Evolutionary conservation across 2,888 invertebrate species (phyloP).

Genomic region (Agrotis exclamationis): DNA sequence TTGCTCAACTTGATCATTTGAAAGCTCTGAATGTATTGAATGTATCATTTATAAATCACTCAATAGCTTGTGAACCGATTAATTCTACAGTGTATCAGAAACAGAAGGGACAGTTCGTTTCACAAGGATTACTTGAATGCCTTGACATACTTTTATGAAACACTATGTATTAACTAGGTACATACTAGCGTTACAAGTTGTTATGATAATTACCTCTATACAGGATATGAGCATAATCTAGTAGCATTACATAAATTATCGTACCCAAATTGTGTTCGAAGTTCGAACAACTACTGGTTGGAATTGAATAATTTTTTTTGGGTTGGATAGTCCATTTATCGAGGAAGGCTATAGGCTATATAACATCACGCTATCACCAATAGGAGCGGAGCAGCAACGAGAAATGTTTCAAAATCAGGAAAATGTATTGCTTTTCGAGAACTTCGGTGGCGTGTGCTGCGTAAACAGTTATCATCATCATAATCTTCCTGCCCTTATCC

Average conservation of each 20-base stretch:
- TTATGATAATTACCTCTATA: conserved; percentile 23
- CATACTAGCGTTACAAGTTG: conserved; percentile 26
- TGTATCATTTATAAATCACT: not conserved
- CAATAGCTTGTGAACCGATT: conserved; percentile 10
- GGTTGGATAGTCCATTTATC: too few species aligned
- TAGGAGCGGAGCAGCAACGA: too few species aligned
- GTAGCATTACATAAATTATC: conserved; percentile 5
- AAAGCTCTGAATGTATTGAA: not conserved
- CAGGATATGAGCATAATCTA: conserved; percentile 58
- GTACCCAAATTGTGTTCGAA: not conserved
- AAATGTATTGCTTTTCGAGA: too few species aligned
- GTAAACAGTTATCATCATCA: too few species aligned
- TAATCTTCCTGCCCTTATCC: too few species aligned
- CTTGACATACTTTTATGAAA: conserved; percentile 48
- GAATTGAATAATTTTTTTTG: too few species aligned
- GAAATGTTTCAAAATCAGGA: too few species aligned
- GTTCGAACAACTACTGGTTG: too few species aligned
- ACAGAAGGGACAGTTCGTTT: conserved; percentile 34
- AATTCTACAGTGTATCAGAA: not conserved
- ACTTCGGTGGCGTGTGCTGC: too few species aligned
- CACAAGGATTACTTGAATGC: conserved; percentile 43
- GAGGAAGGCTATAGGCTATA: too few species aligned
- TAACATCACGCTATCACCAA: too few species aligned
- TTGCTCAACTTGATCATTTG: conserved; percentile 10
- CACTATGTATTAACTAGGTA: conserved; percentile 14